These are phyloP conservation scores for Lanius collurio DNA, from an alignment of 2,113 vertebrate genomes.

Conservation along the genomic window DNA sequence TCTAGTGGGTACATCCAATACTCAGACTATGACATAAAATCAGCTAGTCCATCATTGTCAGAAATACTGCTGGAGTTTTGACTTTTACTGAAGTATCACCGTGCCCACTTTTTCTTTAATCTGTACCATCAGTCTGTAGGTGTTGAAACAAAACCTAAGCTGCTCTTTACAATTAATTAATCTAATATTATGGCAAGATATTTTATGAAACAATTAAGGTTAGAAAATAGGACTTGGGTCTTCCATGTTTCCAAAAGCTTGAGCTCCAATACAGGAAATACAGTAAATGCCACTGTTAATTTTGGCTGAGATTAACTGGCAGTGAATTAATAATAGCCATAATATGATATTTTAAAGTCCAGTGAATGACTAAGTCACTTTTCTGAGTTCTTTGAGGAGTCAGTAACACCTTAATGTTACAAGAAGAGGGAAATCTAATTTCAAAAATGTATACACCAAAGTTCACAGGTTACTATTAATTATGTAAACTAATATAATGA, in stretches of 20 bases:
- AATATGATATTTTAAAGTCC: not conserved
- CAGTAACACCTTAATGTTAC: not conserved
- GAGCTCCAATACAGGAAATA: not conserved
- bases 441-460: not conserved
- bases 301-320: not conserved
- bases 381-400: not conserved
- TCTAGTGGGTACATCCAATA: not conserved
- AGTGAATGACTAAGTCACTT: not conserved
- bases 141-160: not conserved
- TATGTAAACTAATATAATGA: not conserved
- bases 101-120: not conserved
- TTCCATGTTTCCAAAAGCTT: not conserved
- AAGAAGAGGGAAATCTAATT: not conserved
- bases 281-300: not conserved
- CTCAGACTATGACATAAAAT: not conserved
- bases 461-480: not conserved
- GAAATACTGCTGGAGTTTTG: not conserved
- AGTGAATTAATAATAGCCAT: not conserved
- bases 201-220: not conserved
- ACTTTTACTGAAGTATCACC: not conserved
- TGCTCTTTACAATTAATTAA: not conserved
- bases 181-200: not conserved
- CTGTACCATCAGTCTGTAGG: not conserved
- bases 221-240: not conserved
- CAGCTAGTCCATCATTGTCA: not conserved